Conservation (phyloP, 2,113 vertebrate species). For the Gnathonemus echidnorhynchus region DNA sequence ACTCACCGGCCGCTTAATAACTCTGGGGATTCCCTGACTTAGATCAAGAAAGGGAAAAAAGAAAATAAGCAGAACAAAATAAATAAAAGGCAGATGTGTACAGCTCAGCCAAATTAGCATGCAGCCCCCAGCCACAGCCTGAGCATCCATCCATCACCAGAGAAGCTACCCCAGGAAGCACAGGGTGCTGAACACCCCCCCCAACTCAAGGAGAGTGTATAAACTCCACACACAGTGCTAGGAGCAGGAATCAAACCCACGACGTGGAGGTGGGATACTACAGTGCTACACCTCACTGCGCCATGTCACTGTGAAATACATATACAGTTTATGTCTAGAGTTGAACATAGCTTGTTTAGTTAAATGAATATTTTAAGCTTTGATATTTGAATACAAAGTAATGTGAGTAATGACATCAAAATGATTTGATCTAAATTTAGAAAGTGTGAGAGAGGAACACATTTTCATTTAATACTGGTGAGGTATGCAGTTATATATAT, state of each 20-base stretch:
- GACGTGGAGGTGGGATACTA: background rate
- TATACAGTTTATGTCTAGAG: background rate
- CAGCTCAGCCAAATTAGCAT: background rate
- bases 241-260: background rate
- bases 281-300: background rate
- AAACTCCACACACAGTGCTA: background rate
- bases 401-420: background rate
- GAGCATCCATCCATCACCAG: background rate
- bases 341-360: background rate
- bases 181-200: background rate
- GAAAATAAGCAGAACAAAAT: background rate
- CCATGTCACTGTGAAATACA: background rate
- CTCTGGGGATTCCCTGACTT: background rate
- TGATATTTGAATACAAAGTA: background rate
- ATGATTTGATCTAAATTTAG: background rate
- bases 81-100: background rate
- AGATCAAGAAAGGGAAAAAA: background rate
- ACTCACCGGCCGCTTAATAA: background rate
- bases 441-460: background rate
- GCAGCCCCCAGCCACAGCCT: background rate
- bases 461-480: background rate
- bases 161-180: background rate
- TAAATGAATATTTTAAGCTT: background rate
- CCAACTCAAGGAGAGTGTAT: background rate
- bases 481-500: background rate